Percentiles rank a stretch among this genome's conserved stretches.
phyloP scores from a whole-genome alignment of 2,888 invertebrate species.

The Globia sparganii region DNA sequence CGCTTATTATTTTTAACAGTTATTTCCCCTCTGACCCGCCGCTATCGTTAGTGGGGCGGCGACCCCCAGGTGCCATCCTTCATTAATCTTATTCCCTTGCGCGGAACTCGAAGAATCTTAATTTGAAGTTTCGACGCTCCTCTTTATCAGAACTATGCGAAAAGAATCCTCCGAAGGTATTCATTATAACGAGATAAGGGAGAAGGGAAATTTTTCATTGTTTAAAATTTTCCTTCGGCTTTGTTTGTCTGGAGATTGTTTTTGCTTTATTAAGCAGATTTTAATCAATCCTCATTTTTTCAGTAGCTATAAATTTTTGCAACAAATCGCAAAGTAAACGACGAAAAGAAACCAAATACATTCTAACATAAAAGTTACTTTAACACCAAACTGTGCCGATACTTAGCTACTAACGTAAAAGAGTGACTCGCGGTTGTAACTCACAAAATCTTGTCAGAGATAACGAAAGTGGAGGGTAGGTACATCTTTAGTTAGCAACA shows the following conservation, averaged over 20 bases:
- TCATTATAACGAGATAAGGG: conserved; percentile 85
- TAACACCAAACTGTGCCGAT: conserved; percentile 35
- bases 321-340: background rate
- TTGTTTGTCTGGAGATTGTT: conserved; percentile 42
- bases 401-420: conserved; percentile 72
- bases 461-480: conserved; percentile 69
- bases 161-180: conserved; percentile 87
- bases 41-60: conserved; percentile 80
- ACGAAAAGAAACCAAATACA: background rate
- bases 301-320: background rate
- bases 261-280: conserved; percentile 27
- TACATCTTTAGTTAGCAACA: conserved; percentile 76
- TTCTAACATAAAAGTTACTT: conserved; percentile 47
- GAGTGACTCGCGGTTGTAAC: conserved; percentile 73
- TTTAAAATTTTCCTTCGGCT: conserved; percentile 58
- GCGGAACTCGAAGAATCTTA: conserved; percentile 89
- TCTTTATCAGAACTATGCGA: conserved; percentile 89
- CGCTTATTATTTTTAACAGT: conserved; percentile 83
- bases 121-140: conserved; percentile 90
- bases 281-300: conserved; percentile 1
- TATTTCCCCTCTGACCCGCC: conserved; percentile 78
- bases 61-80: conserved; percentile 87
- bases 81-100: conserved; percentile 89
- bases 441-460: conserved; percentile 74
- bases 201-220: conserved; percentile 68